Conservation (phyloP, 2,888 invertebrate genomes). For the Monopis laevigella region DNA sequence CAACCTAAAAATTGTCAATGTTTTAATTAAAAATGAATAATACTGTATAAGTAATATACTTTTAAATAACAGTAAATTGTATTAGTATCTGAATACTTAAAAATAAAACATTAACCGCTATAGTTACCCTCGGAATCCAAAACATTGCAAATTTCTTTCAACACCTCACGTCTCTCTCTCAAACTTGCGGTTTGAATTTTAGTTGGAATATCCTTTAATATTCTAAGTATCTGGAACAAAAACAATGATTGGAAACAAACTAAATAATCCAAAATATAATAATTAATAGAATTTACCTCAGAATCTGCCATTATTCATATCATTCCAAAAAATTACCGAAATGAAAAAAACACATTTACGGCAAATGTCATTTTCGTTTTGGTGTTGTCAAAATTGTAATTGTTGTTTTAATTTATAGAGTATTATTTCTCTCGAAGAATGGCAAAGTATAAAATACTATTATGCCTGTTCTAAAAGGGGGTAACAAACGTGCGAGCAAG, state of each 20-base stretch:
- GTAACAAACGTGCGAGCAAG: too few species aligned
- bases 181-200: slow-evolving; percentile 78
- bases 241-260: too few species aligned
- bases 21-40: background rate
- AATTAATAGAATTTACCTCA: slow-evolving; percentile 56
- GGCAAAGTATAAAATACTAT: too few species aligned
- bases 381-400: too few species aligned
- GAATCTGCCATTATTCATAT: slow-evolving; percentile 68
- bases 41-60: background rate
- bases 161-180: slow-evolving; percentile 73
- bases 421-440: too few species aligned
- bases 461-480: too few species aligned
- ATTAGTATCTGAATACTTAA: background rate
- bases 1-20: background rate
- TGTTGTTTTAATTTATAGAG: too few species aligned
- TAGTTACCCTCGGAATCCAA: slow-evolving; percentile 76
- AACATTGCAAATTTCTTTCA: slow-evolving; percentile 74
- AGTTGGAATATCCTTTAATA: slow-evolving; percentile 77
- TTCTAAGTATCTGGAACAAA: slow-evolving; percentile 68
- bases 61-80: background rate
- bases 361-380: too few species aligned
- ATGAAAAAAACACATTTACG: background rate
- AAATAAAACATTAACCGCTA: background rate
- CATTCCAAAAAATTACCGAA: background rate
- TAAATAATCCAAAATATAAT: too few species aligned